Conservation (phyloP, 2,113 vertebrate species). For the Mustela lutreola region DNA sequence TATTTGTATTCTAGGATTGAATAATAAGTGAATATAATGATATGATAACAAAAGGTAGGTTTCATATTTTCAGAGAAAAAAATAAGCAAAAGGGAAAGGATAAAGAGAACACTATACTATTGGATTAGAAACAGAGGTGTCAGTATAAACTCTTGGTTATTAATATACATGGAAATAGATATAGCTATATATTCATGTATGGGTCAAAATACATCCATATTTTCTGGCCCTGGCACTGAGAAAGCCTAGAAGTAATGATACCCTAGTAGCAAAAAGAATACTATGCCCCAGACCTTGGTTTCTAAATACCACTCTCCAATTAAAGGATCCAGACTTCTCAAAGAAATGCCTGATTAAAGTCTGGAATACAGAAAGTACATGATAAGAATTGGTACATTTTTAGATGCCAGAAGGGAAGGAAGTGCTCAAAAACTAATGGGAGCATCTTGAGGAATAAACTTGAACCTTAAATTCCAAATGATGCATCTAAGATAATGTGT, state of each 20-base stretch:
- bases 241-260: background rate
- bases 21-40: conserved; percentile 35
- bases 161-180: background rate
- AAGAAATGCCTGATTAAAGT: background rate
- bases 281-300: background rate
- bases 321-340: background rate
- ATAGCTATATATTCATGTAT: background rate
- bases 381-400: background rate
- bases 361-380: background rate
- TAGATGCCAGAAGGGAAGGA: background rate
- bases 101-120: background rate
- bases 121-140: background rate
- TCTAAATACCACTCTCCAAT: conserved; percentile 2
- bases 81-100: background rate
- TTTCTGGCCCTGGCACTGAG: background rate
- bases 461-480: background rate
- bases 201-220: background rate
- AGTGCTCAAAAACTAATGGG: background rate
- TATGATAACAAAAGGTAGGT: background rate
- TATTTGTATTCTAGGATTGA: background rate
- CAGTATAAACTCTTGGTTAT: background rate
- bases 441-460: background rate
- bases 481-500: background rate
- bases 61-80: background rate
- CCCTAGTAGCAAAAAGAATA: background rate